Evolutionary conservation across 1,140 invertebrate genomes (phyloP).

Genomic region (Epicauta chinensis): DNA sequence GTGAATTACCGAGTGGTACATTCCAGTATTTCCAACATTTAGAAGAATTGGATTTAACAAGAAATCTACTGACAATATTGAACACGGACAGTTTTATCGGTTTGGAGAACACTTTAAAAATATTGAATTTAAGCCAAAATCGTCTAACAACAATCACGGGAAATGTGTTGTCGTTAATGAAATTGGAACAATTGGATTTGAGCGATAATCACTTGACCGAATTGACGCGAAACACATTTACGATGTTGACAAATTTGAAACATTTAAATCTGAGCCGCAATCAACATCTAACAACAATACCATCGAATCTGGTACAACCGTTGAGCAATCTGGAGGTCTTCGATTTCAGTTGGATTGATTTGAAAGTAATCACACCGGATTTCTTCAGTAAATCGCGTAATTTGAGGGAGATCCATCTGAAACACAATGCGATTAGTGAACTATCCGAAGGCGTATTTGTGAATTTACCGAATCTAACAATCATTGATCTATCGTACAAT

Average conservation of each 20-base stretch:
- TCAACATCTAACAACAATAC: slow-evolving; percentile 55
- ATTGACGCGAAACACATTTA: slow-evolving; percentile 60
- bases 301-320: slow-evolving; percentile 52
- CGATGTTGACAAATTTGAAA: slow-evolving; percentile 59
- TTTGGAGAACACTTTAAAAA: slow-evolving; percentile 63
- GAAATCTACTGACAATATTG: slow-evolving; percentile 68
- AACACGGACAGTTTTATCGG: slow-evolving; percentile 68
- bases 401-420: slow-evolving; percentile 59
- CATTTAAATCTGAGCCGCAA: slow-evolving; percentile 75
- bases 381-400: slow-evolving; percentile 60
- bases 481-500: slow-evolving; percentile 69
- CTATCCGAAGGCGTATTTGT: slow-evolving; percentile 65
- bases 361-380: slow-evolving; percentile 64
- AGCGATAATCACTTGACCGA: slow-evolving; percentile 72
- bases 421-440: slow-evolving; percentile 62
- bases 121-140: slow-evolving; percentile 71
- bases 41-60: slow-evolving; percentile 66
- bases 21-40: slow-evolving; percentile 73
- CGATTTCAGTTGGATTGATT: slow-evolving; percentile 65
- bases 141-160: slow-evolving; percentile 59
- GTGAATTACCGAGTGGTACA: slow-evolving; percentile 71
- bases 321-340: slow-evolving; percentile 55
- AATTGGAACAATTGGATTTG: slow-evolving; percentile 65
- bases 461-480: slow-evolving; percentile 63
- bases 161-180: slow-evolving; percentile 57